Evolutionary conservation across 2,888 invertebrate species (phyloP).

Genomic region (Notocelia uddmanniana): DNA sequence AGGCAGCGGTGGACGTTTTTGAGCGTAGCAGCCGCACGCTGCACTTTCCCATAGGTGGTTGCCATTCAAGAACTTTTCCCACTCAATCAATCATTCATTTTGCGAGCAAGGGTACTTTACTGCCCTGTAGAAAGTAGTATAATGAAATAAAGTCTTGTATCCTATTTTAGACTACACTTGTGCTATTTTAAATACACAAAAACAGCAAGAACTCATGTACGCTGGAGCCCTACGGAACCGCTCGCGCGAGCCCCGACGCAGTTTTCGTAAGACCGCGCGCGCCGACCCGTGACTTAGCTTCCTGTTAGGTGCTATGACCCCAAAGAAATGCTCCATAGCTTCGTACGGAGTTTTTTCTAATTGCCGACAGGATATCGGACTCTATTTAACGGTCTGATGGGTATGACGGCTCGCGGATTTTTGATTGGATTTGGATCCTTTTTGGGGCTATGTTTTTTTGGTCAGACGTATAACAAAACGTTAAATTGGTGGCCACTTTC

Average conservation of each 20-base stretch:
- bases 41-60: no score
- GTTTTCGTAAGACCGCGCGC: conserved; percentile 77
- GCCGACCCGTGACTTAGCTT: conserved; percentile 81
- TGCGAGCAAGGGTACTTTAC: no score
- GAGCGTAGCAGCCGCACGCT: no score
- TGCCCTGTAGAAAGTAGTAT: no score
- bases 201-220: background rate
- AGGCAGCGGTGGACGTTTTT: no score
- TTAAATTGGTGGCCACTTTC: no score
- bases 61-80: no score
- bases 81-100: no score
- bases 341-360: conserved; percentile 66
- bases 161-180: no score
- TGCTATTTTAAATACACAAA: no score
- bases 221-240: conserved; percentile 29
- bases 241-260: conserved; percentile 12
- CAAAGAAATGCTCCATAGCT: conserved; percentile 78
- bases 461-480: no score
- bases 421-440: conserved; percentile 29
- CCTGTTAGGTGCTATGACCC: conserved; percentile 85
- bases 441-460: background rate
- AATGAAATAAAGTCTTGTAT: no score
- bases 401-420: conserved; percentile 46
- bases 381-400: conserved; percentile 75
- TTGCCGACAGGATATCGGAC: conserved; percentile 68